These are phyloP conservation scores for Orientallactaga bullata DNA, from an alignment of 2,113 vertebrate species.

Conservation along the genomic window DNA sequence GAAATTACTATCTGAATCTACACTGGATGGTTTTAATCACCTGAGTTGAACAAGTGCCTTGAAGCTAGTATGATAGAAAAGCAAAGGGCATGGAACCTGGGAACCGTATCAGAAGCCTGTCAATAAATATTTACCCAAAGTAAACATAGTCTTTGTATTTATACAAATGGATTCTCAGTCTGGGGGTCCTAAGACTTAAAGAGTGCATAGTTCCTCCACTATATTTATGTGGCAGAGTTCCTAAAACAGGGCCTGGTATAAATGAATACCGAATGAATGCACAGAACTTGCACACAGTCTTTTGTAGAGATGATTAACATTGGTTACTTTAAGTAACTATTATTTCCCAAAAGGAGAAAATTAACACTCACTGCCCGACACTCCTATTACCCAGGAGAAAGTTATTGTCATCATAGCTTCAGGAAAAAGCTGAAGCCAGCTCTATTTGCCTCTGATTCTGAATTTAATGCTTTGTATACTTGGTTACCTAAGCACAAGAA, in stretches of 20 bases:
- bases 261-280: background rate
- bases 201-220: background rate
- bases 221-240: background rate
- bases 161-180: background rate
- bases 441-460: background rate
- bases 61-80: background rate
- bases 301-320: conserved; percentile 3
- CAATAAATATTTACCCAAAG: background rate
- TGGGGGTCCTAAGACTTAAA: background rate
- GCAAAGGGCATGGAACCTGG: background rate
- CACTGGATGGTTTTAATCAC: background rate
- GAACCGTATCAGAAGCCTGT: background rate
- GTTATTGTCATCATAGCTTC: background rate
- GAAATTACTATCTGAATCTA: background rate
- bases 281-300: background rate
- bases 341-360: background rate
- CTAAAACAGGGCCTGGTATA: background rate
- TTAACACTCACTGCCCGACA: background rate
- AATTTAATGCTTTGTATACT: background rate
- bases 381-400: background rate
- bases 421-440: background rate
- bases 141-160: background rate
- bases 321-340: background rate
- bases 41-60: background rate
- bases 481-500: background rate